Evolutionary conservation across 2,888 invertebrate species (phyloP), one percentile per base, ranked within the genome.

Genomic region (Athripsodes cinereus): DNA sequence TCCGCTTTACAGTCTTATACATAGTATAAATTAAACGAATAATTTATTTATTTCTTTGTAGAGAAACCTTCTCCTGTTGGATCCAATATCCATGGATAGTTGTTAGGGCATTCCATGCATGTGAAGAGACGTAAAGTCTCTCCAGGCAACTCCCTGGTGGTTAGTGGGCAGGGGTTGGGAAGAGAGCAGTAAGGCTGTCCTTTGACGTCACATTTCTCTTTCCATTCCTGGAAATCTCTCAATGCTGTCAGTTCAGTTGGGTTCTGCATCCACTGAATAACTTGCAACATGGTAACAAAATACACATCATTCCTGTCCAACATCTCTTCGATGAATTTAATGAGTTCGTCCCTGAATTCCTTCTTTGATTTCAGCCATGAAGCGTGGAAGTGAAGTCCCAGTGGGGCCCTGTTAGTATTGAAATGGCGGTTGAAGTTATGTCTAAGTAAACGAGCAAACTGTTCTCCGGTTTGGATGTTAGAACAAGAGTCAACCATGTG

Each of bases 251-350:
- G 71, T 73, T 94, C 94, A 26, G 92, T 92, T 56, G 95, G 95
- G 68, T 90, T 92, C 75, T 95, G 94, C 92, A 95, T 95, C 94
- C 94, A 95, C 74, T 94, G 92, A 69, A 95, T 92, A 22, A 94
- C 94, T 82, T 90, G 82, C 66, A 92, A 84, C 80, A 91, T 88
- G 61, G 92, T 94, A 62, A 92, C 92, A 73, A 95, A 95, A 79
- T 94, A 95, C 22, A 95, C 94, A 70, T 95, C 94, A 69, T 90
- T 92, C 69, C 88, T 85, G 66, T 83, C 86, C 66, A 91, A 76
- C 90, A 93, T 92, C 74, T 95, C 95, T 77, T 94, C 92, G 67
- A 95, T 93, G 75, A 95, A 95, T 73, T 92, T 92, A 72, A 90
- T 87, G 56, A 95, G 80, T 72, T 93, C 93, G 63, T 94, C 93